Percentiles rank a stretch among this genome's conserved stretches.
Conservation (phyloP, 2,888 invertebrate species). For the Neocrepidodera transversa region DNA sequence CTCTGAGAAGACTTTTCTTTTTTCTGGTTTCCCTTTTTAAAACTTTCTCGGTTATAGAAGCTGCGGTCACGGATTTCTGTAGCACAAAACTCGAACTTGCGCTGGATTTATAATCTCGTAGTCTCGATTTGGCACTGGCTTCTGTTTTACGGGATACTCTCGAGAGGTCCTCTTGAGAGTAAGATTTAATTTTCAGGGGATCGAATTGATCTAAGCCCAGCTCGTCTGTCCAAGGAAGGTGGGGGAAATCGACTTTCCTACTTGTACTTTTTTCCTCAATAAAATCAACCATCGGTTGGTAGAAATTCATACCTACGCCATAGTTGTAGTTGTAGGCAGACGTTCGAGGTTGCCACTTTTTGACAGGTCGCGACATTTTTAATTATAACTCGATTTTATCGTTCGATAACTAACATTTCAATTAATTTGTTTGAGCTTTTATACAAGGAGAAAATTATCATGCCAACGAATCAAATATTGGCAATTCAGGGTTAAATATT, state of each 20-base stretch:
- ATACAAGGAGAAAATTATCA: constrained; percentile 40
- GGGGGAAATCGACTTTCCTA: constrained; percentile 61
- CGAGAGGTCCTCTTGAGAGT: constrained; percentile 72
- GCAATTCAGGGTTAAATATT: constrained; percentile 35
- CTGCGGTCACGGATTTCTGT: constrained; percentile 68
- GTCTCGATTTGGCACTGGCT: constrained; percentile 72
- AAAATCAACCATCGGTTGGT: constrained; percentile 88
- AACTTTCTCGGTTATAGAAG: constrained; percentile 71
- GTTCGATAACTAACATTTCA: constrained; percentile 40
- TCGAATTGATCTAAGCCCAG: constrained; percentile 73
- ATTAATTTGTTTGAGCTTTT: constrained; percentile 42
- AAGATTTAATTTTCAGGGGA: constrained; percentile 70
- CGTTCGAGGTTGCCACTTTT: constrained; percentile 65
- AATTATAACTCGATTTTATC: constrained; percentile 26
- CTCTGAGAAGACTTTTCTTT: constrained; percentile 61
- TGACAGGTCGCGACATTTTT: constrained; percentile 40
- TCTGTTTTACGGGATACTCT: constrained; percentile 72
- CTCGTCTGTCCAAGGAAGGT: constrained; percentile 78
- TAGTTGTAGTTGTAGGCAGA: constrained; percentile 82
- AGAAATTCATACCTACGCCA: constrained; percentile 83
- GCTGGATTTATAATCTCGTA: constrained; percentile 67
- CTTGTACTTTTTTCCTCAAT: constrained; percentile 72
- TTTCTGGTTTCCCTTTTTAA: constrained; percentile 61
- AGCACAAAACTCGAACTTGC: constrained; percentile 70
- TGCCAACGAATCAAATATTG: constrained; percentile 47